A percentile compares a stretch with the other conserved stretches of the same genome.
Evolutionary conservation across 1,140 invertebrate species (phyloP).

Genomic region (Bombus soroeensis): DNA sequence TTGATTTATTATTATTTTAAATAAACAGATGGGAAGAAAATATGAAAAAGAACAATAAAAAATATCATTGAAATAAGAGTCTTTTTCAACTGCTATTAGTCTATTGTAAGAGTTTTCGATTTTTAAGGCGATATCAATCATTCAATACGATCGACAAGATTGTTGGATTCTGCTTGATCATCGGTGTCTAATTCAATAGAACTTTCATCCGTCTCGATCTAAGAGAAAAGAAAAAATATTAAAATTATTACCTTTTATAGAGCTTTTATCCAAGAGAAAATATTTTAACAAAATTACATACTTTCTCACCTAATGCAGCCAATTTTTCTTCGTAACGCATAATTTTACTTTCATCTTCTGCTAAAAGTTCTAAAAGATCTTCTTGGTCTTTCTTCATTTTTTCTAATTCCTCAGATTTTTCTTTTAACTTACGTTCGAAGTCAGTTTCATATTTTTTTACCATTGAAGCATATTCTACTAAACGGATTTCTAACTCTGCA

Average conservation of each 20-base stretch:
- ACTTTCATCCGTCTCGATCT: constrained; percentile 79
- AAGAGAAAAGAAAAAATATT: constrained; percentile 27
- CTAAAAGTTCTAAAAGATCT: constrained; percentile 92
- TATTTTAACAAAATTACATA: constrained; percentile 66
- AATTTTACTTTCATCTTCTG: constrained; percentile 92
- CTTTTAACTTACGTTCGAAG: constrained; percentile 77
- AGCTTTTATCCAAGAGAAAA: not conserved
- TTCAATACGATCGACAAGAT: constrained; percentile 56
- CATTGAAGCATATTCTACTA: constrained; percentile 68
- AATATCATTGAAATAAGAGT: not conserved
- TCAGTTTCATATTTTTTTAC: constrained; percentile 70
- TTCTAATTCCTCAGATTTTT: constrained; percentile 85
- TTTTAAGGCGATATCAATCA: not conserved
- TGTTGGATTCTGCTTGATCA: constrained; percentile 75
- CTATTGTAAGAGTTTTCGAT: not conserved
- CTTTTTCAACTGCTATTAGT: not conserved
- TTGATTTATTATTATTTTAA: not conserved
- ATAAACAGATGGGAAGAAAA: not conserved
- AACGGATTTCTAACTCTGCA: constrained; percentile 73
- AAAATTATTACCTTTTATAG: not conserved
- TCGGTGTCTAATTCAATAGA: constrained; percentile 77
- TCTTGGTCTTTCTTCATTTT: constrained; percentile 94
- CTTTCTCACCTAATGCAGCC: constrained; percentile 87
- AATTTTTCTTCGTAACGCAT: constrained; percentile 88
- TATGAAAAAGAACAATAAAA: not conserved